phyloP scores from a whole-genome alignment of 2,113 vertebrate species.

The Phalacrocorax carbo region DNA sequence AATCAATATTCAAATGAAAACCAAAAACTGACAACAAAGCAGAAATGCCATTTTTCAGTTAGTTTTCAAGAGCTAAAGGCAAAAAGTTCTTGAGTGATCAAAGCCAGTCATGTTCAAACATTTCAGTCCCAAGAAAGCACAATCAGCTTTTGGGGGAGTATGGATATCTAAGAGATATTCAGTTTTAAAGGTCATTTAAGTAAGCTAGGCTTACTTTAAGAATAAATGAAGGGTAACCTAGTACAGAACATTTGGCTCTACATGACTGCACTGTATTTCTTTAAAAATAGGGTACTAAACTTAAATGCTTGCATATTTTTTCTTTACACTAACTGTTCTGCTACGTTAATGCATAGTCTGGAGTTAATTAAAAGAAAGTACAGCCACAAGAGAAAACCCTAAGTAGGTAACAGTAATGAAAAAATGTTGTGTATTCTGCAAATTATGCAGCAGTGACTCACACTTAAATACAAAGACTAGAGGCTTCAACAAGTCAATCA shows the following conservation, averaged over 20 bases:
- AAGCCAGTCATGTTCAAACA: not conserved
- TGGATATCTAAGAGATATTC: not conserved
- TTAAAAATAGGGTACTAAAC: not conserved
- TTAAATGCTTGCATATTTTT: not conserved
- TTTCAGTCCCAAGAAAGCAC: not conserved
- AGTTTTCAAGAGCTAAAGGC: not conserved
- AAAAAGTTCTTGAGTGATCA: fast-evolving
- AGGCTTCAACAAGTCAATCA: not conserved
- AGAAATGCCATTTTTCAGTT: not conserved
- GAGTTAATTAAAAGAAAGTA: not conserved
- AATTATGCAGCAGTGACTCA: not conserved
- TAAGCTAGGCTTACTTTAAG: not conserved
- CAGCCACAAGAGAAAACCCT: not conserved
- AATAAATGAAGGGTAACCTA: not conserved
- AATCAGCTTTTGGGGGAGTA: not conserved
- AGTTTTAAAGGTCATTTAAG: not conserved
- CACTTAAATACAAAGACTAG: not conserved
- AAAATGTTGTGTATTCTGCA: not conserved
- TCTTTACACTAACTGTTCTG: not conserved
- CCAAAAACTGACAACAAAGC: not conserved
- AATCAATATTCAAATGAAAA: not conserved
- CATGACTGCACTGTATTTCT: not conserved
- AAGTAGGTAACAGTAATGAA: not conserved
- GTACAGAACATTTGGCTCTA: not conserved
- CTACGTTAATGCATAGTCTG: not conserved